A percentile compares a stretch with the other conserved stretches of the same genome.
These are phyloP conservation scores for Perca fluviatilis DNA, from an alignment of 2,113 vertebrate species.

Conservation along the genomic window DNA sequence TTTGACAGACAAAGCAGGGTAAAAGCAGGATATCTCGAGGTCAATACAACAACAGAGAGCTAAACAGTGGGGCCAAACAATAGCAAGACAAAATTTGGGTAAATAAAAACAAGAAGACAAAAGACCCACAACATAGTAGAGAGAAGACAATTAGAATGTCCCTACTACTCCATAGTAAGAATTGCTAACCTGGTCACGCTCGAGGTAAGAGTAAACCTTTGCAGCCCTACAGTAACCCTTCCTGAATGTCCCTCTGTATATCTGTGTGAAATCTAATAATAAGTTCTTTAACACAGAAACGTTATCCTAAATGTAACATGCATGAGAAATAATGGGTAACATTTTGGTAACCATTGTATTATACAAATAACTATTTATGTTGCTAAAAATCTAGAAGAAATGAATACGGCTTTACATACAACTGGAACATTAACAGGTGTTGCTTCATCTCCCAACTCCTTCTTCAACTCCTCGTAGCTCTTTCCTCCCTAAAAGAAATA, in stretches of 20 bases:
- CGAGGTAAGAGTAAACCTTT: background rate
- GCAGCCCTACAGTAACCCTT: background rate
- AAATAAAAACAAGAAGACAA: no score
- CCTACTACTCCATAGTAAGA: background rate
- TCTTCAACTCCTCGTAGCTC: slow-evolving; percentile 89
- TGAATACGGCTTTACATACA: slow-evolving; percentile 69
- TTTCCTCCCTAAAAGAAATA: slow-evolving; percentile 86
- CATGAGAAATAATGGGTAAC: background rate
- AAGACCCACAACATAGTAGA: no score
- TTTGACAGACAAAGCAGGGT: no score
- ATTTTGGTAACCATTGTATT: background rate
- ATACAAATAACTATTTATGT: background rate
- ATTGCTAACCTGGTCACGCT: background rate
- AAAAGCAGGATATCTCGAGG: no score
- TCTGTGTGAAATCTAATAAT: background rate
- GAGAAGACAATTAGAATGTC: background rate
- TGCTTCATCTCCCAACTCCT: slow-evolving; percentile 84
- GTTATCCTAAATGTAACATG: background rate
- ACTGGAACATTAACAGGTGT: slow-evolving; percentile 64
- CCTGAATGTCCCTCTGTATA: background rate
- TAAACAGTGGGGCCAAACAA: no score
- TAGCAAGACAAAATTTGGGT: no score
- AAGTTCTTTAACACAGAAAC: background rate
- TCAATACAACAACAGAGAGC: no score
- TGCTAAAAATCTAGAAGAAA: background rate